Evolutionary conservation across 2,113 vertebrate genomes (phyloP), one percentile per base, ranked within the genome.

Genomic region (Dunckerocampus dactyliophorus): DNA sequence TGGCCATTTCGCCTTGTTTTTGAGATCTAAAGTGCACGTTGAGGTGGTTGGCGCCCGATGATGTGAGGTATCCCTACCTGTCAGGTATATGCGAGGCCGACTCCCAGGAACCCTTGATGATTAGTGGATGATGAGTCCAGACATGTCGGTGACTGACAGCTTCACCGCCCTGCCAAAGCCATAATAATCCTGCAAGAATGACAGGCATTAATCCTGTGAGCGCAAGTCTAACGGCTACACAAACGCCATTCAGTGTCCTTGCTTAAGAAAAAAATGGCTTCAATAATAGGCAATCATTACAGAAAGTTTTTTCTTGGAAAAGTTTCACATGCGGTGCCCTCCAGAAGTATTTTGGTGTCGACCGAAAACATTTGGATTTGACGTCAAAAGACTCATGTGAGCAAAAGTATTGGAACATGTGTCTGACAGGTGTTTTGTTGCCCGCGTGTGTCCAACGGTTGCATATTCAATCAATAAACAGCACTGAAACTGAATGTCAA

Each of bases 71-170:
- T 78, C 56, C 75, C 64, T n/a, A 85, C 74, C 70, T 85, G 84
- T 79, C 76, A 81, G 65, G 57, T 73, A 42, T 15, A 42, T 1
- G 53, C 34, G 39, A 19, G 54, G 14, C 34, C 17, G 53, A 56
- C 20, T 56, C 34, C 19, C 72, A 72, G 72, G 57, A 85, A 91
- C 88, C 92, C 92, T 90, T 90, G 86, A 89, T 93, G 91, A 88
- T 92, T 82, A 90, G 89, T 87, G 87, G 71, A 83, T 84, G 91
- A 92, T 90, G 88, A 81, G 85, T 87, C 87, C 78, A 82, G 88
- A 87, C 92, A 89, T 85, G 88, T 74, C 56, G 76, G 50, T 85
- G 88, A 92, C 81, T 87, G 92, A 90, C 91, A 91, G 87, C 65
- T 85, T 82, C 88, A 82, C 85, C 82, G 83, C 47, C 47, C 65